Evolutionary conservation across 1,140 invertebrate genomes (phyloP).

Genomic region (Leptestheria dahalacensis): DNA sequence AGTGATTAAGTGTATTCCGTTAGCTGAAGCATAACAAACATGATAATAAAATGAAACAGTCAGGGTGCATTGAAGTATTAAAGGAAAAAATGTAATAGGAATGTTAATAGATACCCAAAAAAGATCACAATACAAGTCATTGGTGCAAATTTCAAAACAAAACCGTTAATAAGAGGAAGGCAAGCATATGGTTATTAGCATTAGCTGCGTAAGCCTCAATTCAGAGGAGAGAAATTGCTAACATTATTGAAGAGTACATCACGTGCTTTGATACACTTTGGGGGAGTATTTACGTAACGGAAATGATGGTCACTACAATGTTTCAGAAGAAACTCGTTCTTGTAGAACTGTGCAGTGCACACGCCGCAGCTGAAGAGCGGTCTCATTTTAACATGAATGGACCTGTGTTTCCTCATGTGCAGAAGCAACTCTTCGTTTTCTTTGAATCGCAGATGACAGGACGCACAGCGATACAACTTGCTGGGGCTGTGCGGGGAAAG

Average conservation of each 20-base stretch:
- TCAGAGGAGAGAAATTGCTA: not conserved
- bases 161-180: not conserved
- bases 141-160: no score
- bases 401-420: not conserved
- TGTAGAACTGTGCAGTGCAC: not conserved
- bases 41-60: no score
- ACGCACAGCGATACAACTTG: not conserved
- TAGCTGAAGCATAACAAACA: no score
- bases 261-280: not conserved
- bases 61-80: no score
- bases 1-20: no score
- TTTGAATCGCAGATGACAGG: not conserved
- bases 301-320: not conserved
- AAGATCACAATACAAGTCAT: not conserved
- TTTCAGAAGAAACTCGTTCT: not conserved
- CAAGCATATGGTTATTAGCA: not conserved
- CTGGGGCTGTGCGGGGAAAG: not conserved
- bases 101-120: not conserved
- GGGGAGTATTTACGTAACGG: not conserved
- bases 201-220: not conserved
- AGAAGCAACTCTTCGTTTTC: not conserved
- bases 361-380: not conserved
- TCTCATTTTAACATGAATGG: not conserved
- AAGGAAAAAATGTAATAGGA: no score
- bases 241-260: not conserved